phyloP scores from a whole-genome alignment of 2,113 vertebrate species.

The Rhinolophus ferrumequinum region DNA sequence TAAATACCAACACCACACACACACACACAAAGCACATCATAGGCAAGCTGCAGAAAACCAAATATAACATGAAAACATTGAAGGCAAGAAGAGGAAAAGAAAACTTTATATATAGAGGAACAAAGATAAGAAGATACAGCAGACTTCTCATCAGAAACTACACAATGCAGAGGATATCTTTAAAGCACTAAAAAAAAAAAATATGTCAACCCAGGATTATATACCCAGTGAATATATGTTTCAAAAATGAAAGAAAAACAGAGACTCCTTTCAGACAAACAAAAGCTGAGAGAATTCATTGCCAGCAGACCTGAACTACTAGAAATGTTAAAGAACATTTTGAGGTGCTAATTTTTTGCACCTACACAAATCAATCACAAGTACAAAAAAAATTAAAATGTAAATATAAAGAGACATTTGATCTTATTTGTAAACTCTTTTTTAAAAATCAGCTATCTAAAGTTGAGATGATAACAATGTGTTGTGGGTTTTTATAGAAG shows the following conservation, averaged over 20 bases:
- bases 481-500: neutral
- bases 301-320: neutral
- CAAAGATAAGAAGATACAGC: neutral
- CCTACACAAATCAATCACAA: neutral
- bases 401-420: neutral
- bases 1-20: too few species aligned
- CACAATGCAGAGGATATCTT: neutral
- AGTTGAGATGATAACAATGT: neutral
- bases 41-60: neutral
- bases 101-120: neutral
- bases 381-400: neutral
- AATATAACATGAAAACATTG: neutral
- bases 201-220: neutral
- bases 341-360: neutral
- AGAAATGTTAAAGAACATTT: neutral
- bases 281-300: neutral
- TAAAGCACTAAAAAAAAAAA: neutral
- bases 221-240: neutral
- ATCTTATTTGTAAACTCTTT: neutral
- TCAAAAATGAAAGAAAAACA: neutral
- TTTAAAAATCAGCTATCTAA: neutral
- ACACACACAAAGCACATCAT: neutral
- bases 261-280: neutral
- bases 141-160: neutral
- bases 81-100: neutral